Conservation (phyloP, 2,113 vertebrate genomes). For the Lophotis ruficrista region DNA sequence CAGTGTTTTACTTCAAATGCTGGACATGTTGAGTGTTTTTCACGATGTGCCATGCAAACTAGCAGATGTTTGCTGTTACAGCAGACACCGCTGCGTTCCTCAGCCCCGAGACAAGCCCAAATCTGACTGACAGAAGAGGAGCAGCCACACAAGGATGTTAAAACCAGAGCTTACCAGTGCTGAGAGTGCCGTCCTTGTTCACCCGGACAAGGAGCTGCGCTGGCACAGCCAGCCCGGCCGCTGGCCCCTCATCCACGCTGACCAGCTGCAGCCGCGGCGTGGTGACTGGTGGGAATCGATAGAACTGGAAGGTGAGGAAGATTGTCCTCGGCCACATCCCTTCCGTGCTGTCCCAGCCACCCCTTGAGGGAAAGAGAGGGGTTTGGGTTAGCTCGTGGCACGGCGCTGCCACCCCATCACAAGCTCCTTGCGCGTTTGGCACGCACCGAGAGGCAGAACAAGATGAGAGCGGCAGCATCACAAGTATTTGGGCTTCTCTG, state of each 20-base stretch:
- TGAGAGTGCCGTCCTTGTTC: constrained; percentile 72
- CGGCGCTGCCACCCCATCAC: accelerated
- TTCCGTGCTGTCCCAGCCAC: constrained; percentile 13
- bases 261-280: constrained; percentile 84
- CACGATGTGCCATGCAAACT: neutral
- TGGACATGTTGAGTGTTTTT: neutral
- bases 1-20: neutral
- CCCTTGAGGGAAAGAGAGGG: constrained; percentile 66
- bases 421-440: neutral
- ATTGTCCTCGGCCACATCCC: constrained; percentile 78
- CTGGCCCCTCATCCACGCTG: neutral
- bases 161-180: constrained; percentile 72
- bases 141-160: accelerated
- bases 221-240: neutral
- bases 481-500: constrained; percentile 12
- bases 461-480: neutral
- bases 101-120: neutral
- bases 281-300: constrained; percentile 85
- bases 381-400: neutral
- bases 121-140: neutral
- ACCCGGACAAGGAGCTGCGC: constrained; percentile 77
- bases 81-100: neutral
- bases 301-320: constrained; percentile 96
- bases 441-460: neutral
- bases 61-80: neutral